A percentile compares a stretch with the other conserved stretches of the same genome.
Conservation (phyloP, 1,140 invertebrate genomes). For the Thalassaphorura encarpata region DNA sequence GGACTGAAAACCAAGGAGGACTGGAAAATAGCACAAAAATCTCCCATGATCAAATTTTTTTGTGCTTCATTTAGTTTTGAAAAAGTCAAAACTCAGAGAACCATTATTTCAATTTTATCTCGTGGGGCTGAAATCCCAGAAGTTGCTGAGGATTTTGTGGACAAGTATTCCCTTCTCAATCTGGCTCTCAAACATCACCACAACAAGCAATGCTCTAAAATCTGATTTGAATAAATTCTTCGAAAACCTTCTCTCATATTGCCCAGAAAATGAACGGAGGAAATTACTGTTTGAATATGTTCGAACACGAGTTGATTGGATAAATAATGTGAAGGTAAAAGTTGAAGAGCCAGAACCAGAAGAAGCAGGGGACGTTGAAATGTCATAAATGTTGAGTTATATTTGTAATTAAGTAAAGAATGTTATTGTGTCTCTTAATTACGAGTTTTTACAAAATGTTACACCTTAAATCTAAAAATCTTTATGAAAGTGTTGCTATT, state of each 20-base stretch:
- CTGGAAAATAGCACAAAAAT: conserved; percentile 26
- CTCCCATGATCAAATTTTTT: conserved; percentile 27
- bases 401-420: no score
- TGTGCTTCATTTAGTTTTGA: conserved; percentile 28
- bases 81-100: conserved; percentile 12
- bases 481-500: no score
- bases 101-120: conserved; percentile 23
- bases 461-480: no score
- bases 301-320: no score
- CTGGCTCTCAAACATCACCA: conserved; percentile 22
- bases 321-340: no score
- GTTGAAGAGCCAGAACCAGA: no score
- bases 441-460: no score
- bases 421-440: no score
- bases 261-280: conserved; percentile 1
- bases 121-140: conserved; percentile 22
- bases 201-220: not conserved
- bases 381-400: no score
- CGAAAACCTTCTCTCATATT: conserved; percentile 3
- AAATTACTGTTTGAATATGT: conserved; percentile 19
- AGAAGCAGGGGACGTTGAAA: no score
- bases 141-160: conserved; percentile 23
- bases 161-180: conserved; percentile 26
- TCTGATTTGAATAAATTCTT: conserved; percentile 14
- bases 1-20: conserved; percentile 23